phyloP scores from a whole-genome alignment of 2,888 invertebrate species.

The Gastracanthus pulcherrimus region DNA sequence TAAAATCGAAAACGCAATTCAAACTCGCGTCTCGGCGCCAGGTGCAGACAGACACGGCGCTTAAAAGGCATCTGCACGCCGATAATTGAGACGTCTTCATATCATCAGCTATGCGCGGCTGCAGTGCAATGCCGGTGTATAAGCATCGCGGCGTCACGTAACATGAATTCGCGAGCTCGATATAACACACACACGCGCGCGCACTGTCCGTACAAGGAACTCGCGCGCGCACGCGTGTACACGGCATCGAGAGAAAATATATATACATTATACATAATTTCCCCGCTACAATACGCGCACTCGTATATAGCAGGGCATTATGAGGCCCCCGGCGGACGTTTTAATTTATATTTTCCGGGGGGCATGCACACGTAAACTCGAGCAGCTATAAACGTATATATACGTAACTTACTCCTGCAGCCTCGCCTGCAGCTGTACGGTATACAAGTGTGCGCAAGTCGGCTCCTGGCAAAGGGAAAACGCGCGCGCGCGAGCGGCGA shows the following conservation, averaged over 20 bases:
- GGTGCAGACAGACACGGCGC: not conserved
- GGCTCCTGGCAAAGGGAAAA: constrained; percentile 55
- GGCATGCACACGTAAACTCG: constrained; percentile 52
- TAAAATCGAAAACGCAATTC: constrained; percentile 41
- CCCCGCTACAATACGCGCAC: constrained; percentile 46
- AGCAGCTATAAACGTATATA: too few species aligned
- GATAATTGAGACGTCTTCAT: constrained; percentile 49
- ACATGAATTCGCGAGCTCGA: constrained; percentile 4
- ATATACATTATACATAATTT: constrained; percentile 21
- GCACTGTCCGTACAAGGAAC: not conserved
- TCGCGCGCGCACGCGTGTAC: not conserved
- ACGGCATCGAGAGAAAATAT: not conserved
- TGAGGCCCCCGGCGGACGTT: constrained; percentile 44
- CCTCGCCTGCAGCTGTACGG: too few species aligned
- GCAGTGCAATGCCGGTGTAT: too few species aligned
- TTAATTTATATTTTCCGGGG: constrained; percentile 55
- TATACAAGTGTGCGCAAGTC: too few species aligned
- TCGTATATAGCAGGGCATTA: not conserved
- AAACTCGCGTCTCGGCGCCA: not conserved
- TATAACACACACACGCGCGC: not conserved
- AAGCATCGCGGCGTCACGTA: too few species aligned
- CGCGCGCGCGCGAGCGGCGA: constrained; percentile 47
- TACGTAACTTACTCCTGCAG: too few species aligned
- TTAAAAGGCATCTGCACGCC: not conserved
- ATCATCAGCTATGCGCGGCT: too few species aligned